Evolutionary conservation across 2,797 vertebrate genomes (phyloP), one percentile per base, ranked within the genome.

Genomic region (Percopsis omiscomaycus): DNA sequence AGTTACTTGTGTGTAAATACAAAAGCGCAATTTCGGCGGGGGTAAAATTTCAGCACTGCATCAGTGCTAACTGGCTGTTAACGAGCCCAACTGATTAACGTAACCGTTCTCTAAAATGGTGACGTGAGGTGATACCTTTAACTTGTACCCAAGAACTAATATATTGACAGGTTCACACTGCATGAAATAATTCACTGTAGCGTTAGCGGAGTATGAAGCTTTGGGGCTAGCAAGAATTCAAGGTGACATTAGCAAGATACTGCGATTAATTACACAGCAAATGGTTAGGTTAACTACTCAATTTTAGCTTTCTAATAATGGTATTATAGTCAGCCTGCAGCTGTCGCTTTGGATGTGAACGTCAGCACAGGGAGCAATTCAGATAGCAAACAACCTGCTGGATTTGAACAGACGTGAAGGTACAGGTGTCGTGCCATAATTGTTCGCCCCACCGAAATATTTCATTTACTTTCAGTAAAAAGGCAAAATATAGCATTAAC

Each of bases 201-300:
- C 15, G 27, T 37, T 55, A 71, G 57, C 63, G 64, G 73, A 75
- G 46, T 4, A 55, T 49, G 64, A 54, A 58, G 81, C 79, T 74
- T 52, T 50, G 59, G 60, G 48, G 81, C 79, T 86, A 89, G 84
- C 86, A 72, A 74, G 59, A 47, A 89, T 66, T 88, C 92, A 93
- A 93, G 91, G 92, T 93, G 91, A 93, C 91, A 86, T 92, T 91
- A 86, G 87, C 88, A 52, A 59, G 37, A 37, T 37, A 3, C 46
- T 14, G 53, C 32, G 11, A 61, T 57, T 37, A 37, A 37, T 37
- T 37, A 37, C 37, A 37, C 37, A 6, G 37, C 8, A 37, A 37
- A 9, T 32, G 5, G 30, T 37, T 28, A 32, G 42, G 47, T 54
- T 48, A 65, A 53, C 48, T 5, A 37, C 14, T 30, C 13, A 3